Base-by-base conservation (phyloP, 2,888 invertebrate species). In the Cephus pulcher region DNA sequence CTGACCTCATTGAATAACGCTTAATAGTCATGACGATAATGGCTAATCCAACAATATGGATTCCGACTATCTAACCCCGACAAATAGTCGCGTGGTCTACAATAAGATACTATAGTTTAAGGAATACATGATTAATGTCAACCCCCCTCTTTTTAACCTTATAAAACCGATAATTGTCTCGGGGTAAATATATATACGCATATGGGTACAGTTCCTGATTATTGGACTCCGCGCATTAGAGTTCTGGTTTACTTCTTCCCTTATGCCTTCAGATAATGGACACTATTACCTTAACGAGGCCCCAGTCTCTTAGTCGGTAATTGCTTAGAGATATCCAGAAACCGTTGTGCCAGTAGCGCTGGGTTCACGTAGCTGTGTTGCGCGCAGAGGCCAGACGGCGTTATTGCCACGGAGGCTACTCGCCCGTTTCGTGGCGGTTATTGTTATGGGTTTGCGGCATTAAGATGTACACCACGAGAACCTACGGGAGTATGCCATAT, bases 381-480 rank as follows among this genome's bases (percentile, higher is more conserved):
- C n/a, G 68, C 78, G 77, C 75, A 76, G 86, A 83, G 83, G 82
- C 87, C 88, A 89, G 89, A 89, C 89, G 87, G 86, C 86, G 88
- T 89, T 89, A 90, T 88, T 88, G 88, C 88, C 85, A 82, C 81
- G 81, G 86, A 86, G 88, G 89, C 89, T 87, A 89, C 88, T 89
- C 85, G 87, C 87, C 85, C 87, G 87, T 89, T 89, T 86, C 86
- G 85, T 83, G 87, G 86, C 86, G 88, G 89, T 90, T 90, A 90
- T 90, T 90, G 90, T 90, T 90, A 90, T 90, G 89, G 88, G 89
- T 87, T 89, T 88, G 90, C 85, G 90, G 90, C 89, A 90, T 90
- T 90, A 89, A 90, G 90, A 90, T 89, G 89, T 89, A 89, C 86
- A 86, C 89, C 86, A 85, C 87, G 84, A 84, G 84, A 85, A 85